These are phyloP conservation scores for Marasmarcha lunaedactyla DNA, from an alignment of 2,888 invertebrate species.

Conservation along the genomic window DNA sequence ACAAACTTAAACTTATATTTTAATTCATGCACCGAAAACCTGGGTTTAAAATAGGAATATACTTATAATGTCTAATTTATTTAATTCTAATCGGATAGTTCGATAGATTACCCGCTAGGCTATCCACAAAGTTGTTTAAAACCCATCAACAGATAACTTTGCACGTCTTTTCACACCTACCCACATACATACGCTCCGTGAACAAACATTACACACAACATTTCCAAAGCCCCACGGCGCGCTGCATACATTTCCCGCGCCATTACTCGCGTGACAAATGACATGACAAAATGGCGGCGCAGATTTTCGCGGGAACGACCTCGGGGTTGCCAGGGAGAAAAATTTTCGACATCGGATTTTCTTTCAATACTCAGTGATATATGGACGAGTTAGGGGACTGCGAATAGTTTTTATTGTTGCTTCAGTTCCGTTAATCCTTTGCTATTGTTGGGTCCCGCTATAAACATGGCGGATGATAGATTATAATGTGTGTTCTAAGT, in stretches of 20 bases:
- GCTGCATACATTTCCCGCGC: conserved; percentile 68
- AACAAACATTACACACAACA: too few relatives aligned
- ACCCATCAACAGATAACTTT: too few relatives aligned
- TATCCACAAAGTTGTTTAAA: too few relatives aligned
- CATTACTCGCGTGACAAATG: conserved; percentile 74
- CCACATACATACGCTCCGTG: too few relatives aligned
- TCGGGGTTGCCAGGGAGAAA: conserved; percentile 34
- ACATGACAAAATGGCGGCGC: conserved; percentile 53
- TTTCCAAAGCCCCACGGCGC: too few relatives aligned
- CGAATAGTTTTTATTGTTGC: conserved; percentile 45
- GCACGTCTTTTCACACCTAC: too few relatives aligned
- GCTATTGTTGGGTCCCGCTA: conserved; percentile 19
- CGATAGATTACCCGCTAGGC: too few relatives aligned
- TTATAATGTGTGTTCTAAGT: not conserved
- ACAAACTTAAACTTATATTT: too few relatives aligned
- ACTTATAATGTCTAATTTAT: too few relatives aligned
- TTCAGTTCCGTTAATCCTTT: conserved; percentile 47
- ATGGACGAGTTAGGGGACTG: conserved; percentile 31
- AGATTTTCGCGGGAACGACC: conserved; percentile 44
- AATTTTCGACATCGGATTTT: conserved; percentile 44
- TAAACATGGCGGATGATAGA: not conserved
- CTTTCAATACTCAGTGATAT: conserved; percentile 52
- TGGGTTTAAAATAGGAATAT: too few relatives aligned
- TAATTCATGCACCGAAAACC: too few relatives aligned
- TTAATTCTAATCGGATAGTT: too few relatives aligned